A percentile compares a stretch with the other conserved stretches of the same genome.
These are phyloP conservation scores for Pectinophora gossypiella DNA, from an alignment of 1,140 invertebrate genomes.

Conservation along the genomic window DNA sequence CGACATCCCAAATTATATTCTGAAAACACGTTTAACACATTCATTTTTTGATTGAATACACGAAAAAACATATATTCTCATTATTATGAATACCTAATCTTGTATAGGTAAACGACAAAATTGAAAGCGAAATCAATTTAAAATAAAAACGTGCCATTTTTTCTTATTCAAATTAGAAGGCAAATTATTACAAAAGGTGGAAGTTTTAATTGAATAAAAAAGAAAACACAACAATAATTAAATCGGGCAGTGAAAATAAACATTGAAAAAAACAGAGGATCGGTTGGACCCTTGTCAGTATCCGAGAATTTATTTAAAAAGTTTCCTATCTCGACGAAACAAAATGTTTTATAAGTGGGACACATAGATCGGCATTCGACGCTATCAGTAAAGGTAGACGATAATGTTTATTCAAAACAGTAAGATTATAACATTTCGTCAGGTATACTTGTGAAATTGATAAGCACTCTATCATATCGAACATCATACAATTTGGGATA, in stretches of 20 bases:
- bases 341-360: slow-evolving; percentile 2
- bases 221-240: slow-evolving; percentile 23
- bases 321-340: slow-evolving; percentile 20
- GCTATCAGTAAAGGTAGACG: not conserved
- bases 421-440: too few relatives aligned
- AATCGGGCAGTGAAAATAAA: slow-evolving; percentile 26
- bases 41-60: too few relatives aligned
- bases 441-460: not conserved
- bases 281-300: slow-evolving; percentile 46
- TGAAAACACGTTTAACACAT: not conserved
- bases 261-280: slow-evolving; percentile 27
- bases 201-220: slow-evolving; percentile 21
- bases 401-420: too few relatives aligned
- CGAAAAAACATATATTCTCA: too few relatives aligned
- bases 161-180: too few relatives aligned
- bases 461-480: not conserved
- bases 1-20: not conserved
- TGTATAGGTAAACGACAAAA: too few relatives aligned
- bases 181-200: not conserved
- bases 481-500: not conserved
- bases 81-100: too few relatives aligned
- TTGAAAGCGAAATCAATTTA: too few relatives aligned
- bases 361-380: not conserved
- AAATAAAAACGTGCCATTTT: too few relatives aligned
- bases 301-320: slow-evolving; percentile 59